Conservation (phyloP, 2,888 invertebrate genomes). For the Tachina fera region DNA sequence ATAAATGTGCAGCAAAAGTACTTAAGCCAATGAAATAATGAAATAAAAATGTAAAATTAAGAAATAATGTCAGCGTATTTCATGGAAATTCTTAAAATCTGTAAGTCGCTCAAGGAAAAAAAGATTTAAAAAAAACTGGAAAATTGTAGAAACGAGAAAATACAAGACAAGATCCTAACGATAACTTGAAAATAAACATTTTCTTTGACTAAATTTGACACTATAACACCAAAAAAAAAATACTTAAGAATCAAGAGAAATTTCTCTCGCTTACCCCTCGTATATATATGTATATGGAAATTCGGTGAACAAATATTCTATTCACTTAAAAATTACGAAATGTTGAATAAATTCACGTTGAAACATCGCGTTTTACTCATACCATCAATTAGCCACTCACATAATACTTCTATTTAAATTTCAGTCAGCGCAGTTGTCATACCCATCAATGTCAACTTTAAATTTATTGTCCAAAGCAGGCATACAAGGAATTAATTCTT, state of each 20-base stretch:
- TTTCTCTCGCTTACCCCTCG: background rate
- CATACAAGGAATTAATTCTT: background rate
- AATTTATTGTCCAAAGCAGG: conserved; percentile 12
- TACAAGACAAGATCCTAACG: too few species aligned
- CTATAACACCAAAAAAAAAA: too few species aligned
- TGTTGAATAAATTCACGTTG: conserved; percentile 19
- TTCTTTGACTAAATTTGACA: too few species aligned
- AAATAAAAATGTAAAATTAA: too few species aligned
- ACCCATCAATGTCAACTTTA: conserved; percentile 36
- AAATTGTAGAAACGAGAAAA: too few species aligned
- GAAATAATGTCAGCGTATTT: too few species aligned
- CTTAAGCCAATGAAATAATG: background rate
- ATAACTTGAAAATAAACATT: too few species aligned
- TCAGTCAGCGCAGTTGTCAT: conserved; percentile 36
- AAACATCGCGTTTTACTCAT: conserved; percentile 12
- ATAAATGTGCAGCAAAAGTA: background rate
- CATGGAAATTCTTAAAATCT: too few species aligned
- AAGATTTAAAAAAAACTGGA: too few species aligned
- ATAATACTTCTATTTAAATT: conserved; percentile 10
- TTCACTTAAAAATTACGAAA: background rate
- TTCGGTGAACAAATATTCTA: conserved; percentile 12
- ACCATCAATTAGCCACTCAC: conserved; percentile 1
- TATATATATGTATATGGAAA: background rate
- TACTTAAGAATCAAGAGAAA: background rate
- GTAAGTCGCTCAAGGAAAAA: too few species aligned